Percentiles rank a stretch among this genome's conserved stretches.
phyloP scores from a whole-genome alignment of 2,888 invertebrate species.

The Sphaerophoria rueppellii region DNA sequence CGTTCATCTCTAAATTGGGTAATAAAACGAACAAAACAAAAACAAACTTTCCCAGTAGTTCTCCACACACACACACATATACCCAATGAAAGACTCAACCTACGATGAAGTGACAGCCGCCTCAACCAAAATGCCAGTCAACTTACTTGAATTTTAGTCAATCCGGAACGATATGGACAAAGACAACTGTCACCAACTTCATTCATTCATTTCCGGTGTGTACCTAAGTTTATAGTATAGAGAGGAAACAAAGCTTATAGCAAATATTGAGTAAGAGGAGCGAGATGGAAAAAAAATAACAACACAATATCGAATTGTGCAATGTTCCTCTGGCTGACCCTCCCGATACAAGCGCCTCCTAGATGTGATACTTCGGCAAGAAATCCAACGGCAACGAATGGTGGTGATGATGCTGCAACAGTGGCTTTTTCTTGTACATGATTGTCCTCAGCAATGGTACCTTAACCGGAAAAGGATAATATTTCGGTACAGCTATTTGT shows the following conservation, averaged over 20 bases:
- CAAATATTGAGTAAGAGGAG: conserved; percentile 40
- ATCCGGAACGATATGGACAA: conserved; percentile 36
- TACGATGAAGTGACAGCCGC: not conserved
- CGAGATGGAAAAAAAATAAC: not conserved
- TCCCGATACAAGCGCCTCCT: conserved; percentile 3
- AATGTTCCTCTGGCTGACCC: not conserved
- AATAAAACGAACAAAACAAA: conserved; percentile 22
- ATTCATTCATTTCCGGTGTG: conserved; percentile 64
- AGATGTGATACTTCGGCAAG: conserved; percentile 39
- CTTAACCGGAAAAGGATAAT: conserved; percentile 88
- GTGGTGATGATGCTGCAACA: conserved; percentile 49
- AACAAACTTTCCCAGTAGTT: conserved; percentile 30
- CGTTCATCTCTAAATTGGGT: conserved; percentile 38
- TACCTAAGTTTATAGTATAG: conserved; percentile 23
- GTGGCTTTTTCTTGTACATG: conserved; percentile 83
- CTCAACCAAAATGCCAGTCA: conserved; percentile 33
- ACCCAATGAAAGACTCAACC: not conserved
- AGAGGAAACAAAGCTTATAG: conserved; percentile 34
- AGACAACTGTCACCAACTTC: conserved; percentile 55
- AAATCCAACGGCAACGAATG: conserved; percentile 22
- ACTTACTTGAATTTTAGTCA: conserved; percentile 35
- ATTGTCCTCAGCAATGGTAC: conserved; percentile 87
- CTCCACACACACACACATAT: not conserved
- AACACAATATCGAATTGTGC: conserved; percentile 31
- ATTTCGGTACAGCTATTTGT: conserved; percentile 89